phyloP scores from a whole-genome alignment of 2,888 invertebrate genomes.

The Neoitamus cyanurus region DNA sequence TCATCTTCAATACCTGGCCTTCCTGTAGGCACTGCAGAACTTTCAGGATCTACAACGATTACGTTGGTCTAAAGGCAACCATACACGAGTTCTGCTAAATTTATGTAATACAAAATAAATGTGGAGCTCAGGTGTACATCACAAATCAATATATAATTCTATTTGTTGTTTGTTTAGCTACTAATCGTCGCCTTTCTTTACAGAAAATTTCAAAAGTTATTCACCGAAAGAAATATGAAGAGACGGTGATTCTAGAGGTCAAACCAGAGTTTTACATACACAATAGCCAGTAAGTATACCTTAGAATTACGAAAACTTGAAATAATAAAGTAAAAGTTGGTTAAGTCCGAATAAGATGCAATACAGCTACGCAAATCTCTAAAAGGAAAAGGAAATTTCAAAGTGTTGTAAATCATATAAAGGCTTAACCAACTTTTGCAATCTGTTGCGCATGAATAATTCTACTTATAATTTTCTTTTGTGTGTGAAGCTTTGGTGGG shows the following conservation, averaged over 20 bases:
- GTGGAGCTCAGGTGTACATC: background rate
- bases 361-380: too few relatives aligned
- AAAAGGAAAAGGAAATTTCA: background rate
- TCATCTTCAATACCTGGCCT: too few relatives aligned
- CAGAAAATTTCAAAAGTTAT: background rate
- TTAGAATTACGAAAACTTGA: background rate
- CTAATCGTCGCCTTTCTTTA: background rate
- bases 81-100: too few relatives aligned
- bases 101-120: too few relatives aligned
- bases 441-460: background rate
- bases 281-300: background rate
- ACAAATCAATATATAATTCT: background rate
- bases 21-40: too few relatives aligned
- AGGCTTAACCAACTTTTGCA: background rate
- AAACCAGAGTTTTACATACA: constrained; percentile 1
- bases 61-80: too few relatives aligned
- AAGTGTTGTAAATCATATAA: background rate
- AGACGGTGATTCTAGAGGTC: background rate
- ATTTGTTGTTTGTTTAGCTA: background rate
- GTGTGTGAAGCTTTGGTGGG: background rate
- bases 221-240: constrained; percentile 5
- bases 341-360: background rate
- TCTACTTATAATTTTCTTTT: background rate
- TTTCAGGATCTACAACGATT: too few relatives aligned
- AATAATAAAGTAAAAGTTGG: background rate